These are phyloP conservation scores for Agriotes lineatus DNA, from an alignment of 2,888 invertebrate genomes.

Conservation along the genomic window DNA sequence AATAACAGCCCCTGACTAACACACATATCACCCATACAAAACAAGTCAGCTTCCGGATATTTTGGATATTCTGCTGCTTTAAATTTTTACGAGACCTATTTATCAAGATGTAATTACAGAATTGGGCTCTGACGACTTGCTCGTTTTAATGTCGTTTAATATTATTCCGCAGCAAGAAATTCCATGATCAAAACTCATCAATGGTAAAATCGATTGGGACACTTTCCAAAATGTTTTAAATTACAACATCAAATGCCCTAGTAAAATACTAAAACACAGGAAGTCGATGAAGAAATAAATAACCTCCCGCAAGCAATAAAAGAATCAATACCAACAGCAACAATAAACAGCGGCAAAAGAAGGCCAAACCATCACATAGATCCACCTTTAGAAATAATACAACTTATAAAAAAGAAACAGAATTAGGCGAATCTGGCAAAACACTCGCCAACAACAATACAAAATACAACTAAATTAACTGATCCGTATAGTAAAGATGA, in stretches of 20 bases:
- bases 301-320: conserved; percentile 1
- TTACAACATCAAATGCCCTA: background rate
- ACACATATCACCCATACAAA: conserved; percentile 7
- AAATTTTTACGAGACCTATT: background rate
- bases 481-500: too few relatives aligned
- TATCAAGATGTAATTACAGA: background rate
- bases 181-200: background rate
- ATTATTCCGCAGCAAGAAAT: background rate
- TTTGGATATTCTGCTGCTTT: background rate
- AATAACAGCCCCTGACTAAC: too few relatives aligned
- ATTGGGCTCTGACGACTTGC: too few relatives aligned
- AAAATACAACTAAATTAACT: too few relatives aligned
- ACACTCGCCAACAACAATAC: too few relatives aligned
- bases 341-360: background rate
- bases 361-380: background rate
- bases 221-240: background rate
- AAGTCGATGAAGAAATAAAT: conserved; percentile 6
- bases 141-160: background rate
- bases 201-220: background rate
- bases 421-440: background rate
- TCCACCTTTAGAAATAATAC: background rate
- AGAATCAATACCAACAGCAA: conserved; percentile 1
- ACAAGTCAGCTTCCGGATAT: background rate
- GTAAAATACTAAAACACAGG: background rate
- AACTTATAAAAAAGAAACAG: background rate